Evolutionary conservation across 2,888 invertebrate species (phyloP), one percentile per base, ranked within the genome.

Genomic region (Pandemis corylana): DNA sequence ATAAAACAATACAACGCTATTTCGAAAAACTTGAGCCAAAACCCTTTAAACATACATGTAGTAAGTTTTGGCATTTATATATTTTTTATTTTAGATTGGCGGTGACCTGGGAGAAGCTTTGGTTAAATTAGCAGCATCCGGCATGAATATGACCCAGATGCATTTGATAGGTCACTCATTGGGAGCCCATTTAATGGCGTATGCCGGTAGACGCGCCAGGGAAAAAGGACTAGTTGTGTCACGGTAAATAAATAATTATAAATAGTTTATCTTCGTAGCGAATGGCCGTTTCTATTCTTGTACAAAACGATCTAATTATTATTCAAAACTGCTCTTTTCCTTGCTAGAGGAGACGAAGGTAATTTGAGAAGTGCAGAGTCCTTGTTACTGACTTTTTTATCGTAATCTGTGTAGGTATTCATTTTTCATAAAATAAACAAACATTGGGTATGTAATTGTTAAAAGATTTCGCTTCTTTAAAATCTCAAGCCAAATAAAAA

Each of bases 121-220:
- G 36, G 80, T 90, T 5, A 82, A 78, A 7, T 80, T 94, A 7
- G 82, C 86, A 0, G 76, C 79, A 46, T 81, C 83, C 15, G 95
- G 95, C 13, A 77, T 94, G 10, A 85, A 87, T 73, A 84, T 89
- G 79, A 84, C 85, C 0, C 83, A 83, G 7, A 79, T 93, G 0
- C 94, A 94, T 56, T 82, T 94, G 2, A 78, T 94, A 28, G 94
- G 93, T 0, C 94, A 94, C 76, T 94, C 94, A 0, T 82, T 95
- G 2, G 94, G 94, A 2, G 94, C 93, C 1, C 94, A 94, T 67
- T 76, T 94, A 44, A 89, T 92, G 87, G 94, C 87, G 0, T 87
- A 84, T 71, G 90, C 94, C 36, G 94, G 94, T 2, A 85, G 80
- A 77, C 80, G 79, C 42, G 81, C 88, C 3, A 85, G 91, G 71